Evolutionary conservation across 2,113 vertebrate genomes (phyloP).

Genomic region (Oncorhynchus gorbuscha): DNA sequence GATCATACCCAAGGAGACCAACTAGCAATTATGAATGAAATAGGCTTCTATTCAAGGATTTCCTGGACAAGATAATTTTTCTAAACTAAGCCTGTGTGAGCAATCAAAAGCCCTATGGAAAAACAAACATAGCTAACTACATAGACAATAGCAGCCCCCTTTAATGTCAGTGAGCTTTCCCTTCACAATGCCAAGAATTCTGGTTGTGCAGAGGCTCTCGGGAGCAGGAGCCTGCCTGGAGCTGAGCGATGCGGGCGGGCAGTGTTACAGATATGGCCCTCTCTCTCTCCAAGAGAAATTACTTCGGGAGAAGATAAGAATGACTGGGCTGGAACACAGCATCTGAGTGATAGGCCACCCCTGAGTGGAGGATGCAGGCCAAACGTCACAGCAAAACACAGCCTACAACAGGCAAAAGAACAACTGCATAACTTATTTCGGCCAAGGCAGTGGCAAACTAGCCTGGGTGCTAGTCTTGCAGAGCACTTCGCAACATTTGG

Average conservation of each 20-base stretch:
- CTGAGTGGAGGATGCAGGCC: slow-evolving; percentile 31
- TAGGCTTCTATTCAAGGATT: no score
- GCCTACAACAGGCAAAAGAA: neutral
- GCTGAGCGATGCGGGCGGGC: slow-evolving; percentile 36
- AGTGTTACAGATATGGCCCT: slow-evolving; percentile 53
- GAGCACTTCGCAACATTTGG: no score
- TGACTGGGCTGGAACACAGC: slow-evolving; percentile 34
- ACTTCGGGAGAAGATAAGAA: slow-evolving; percentile 55
- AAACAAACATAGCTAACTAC: neutral
- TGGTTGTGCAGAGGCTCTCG: slow-evolving; percentile 47
- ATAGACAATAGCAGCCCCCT: slow-evolving; percentile 19
- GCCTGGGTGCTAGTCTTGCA: no score
- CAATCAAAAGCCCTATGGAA: no score
- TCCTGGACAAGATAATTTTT: no score
- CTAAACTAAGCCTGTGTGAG: no score
- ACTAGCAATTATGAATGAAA: slow-evolving; percentile 8
- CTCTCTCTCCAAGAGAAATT: slow-evolving; percentile 47
- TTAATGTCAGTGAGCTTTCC: slow-evolving; percentile 45
- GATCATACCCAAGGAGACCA: slow-evolving; percentile 3
- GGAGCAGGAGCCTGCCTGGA: slow-evolving; percentile 29
- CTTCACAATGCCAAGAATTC: slow-evolving; percentile 62
- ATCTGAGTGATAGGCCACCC: slow-evolving; percentile 25
- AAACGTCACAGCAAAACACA: slow-evolving; percentile 41
- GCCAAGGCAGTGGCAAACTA: no score
- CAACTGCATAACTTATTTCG: neutral